Base-by-base conservation (phyloP, 2,113 vertebrate species). In the Sterna hirundo region DNA sequence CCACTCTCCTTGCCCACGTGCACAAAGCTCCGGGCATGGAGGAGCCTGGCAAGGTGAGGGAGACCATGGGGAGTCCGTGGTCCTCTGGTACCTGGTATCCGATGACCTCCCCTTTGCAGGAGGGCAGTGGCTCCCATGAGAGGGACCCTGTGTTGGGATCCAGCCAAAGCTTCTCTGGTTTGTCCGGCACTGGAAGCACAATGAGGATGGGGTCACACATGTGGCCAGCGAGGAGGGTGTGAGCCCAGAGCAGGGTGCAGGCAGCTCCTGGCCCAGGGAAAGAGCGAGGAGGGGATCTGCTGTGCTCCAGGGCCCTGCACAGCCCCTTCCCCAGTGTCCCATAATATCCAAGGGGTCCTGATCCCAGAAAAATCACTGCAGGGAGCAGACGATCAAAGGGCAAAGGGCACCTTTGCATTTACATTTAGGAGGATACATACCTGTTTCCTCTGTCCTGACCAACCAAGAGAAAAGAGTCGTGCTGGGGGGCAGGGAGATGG, bases 31-130 rank as follows among this genome's bases (percentile, higher is more conserved):
- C 26, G 30, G 11, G 47, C 47, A 54, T 5, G 5, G 47, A 46
- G 17, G 17, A 2, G 2, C 51, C 51, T 18, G 42, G 10, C 29
- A 49, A n/a, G 38, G 47, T 34, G 32, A 70, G 13, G 20, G 30
- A 9, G 1, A n/a, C 15, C 9, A 4, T 1, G 0, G 5, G 17
- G 7, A 52, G 13, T 15, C 44, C 2, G 0, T 27, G 49, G 2
- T 52, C 2, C 47, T 62, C 47, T 4, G 30, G 54, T 94, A 96
- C 95, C 94, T 96, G 79, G 42, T 94, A 96, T 52, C 92, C 89
- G 0, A 52, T 51, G 92, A 96, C 90, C n/a, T 96, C 40, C 36
- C 89, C 94, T 11, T 78, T 85, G 86, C 94, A 96, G 46, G 89
- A 61, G 46, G 94, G 69, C 82, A 83, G 65, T 0, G 40, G 13